phyloP scores from a whole-genome alignment of 1,140 invertebrate species.

The Lanistes nyassanus region DNA sequence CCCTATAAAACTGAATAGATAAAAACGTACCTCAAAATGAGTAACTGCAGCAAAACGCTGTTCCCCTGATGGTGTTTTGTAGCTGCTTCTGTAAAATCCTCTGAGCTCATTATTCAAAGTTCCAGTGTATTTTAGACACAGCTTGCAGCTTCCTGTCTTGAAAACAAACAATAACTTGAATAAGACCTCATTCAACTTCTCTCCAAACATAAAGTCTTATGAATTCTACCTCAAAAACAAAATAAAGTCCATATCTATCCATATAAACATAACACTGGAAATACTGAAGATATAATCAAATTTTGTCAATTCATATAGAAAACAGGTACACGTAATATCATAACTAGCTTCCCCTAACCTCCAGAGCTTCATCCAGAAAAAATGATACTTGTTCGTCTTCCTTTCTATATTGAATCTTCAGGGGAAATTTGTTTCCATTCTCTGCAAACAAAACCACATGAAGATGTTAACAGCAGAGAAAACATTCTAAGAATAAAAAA shows the following conservation, averaged over 20 bases:
- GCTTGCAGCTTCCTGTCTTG: conserved; percentile 72
- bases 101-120: conserved; percentile 93
- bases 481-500: conserved; percentile 2
- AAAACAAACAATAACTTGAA: background rate
- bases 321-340: background rate
- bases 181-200: background rate
- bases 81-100: conserved; percentile 93
- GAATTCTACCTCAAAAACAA: background rate
- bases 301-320: background rate
- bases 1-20: background rate
- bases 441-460: background rate
- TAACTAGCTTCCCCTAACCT: conserved; percentile 21
- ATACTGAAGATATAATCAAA: background rate
- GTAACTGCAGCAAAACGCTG: conserved; percentile 88
- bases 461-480: background rate
- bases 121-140: conserved; percentile 82
- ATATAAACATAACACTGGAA: background rate
- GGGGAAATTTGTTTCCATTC: background rate
- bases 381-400: conserved; percentile 48
- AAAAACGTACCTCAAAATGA: conserved; percentile 76
- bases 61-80: conserved; percentile 74
- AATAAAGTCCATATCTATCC: background rate
- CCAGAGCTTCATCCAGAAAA: conserved; percentile 37
- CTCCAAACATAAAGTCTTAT: background rate
- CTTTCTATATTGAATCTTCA: conserved; percentile 20